Conservation (phyloP, 1,140 invertebrate genomes). For the Adelges cooleyi region DNA sequence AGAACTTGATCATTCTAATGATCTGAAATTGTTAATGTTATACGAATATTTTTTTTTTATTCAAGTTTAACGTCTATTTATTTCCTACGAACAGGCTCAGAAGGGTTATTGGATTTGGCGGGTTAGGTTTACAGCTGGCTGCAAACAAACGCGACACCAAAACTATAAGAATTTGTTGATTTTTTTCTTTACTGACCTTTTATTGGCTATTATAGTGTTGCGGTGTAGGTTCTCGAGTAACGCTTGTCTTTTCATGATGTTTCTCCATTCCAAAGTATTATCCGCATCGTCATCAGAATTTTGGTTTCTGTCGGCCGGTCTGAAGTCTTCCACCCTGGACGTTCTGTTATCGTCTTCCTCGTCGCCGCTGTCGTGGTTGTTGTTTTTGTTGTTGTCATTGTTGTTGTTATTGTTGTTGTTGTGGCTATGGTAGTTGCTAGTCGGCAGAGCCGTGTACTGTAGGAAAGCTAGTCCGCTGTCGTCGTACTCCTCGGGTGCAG, state of each 20-base stretch:
- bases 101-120: no score
- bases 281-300: slow-evolving; percentile 28
- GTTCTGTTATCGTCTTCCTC: background rate
- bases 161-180: no score
- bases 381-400: background rate
- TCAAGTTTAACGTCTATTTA: no score
- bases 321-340: slow-evolving; percentile 7
- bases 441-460: slow-evolving; percentile 29
- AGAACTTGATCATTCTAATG: no score
- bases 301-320: background rate
- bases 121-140: no score
- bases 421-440: background rate
- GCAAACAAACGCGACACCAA: no score
- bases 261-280: slow-evolving; percentile 31
- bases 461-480: slow-evolving; percentile 23
- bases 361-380: background rate
- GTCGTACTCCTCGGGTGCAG: slow-evolving; percentile 31
- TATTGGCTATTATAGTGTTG: slow-evolving; percentile 14
- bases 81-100: no score
- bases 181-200: background rate
- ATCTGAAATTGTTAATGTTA: no score
- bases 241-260: slow-evolving; percentile 32
- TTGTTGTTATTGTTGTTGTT: background rate
- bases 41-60: no score
- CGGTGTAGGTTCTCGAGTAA: slow-evolving; percentile 25